A percentile compares a stretch with the other conserved stretches of the same genome.
These are phyloP conservation scores for Hoplostethus mediterraneus DNA, from an alignment of 2,797 vertebrate species.

Conservation along the genomic window DNA sequence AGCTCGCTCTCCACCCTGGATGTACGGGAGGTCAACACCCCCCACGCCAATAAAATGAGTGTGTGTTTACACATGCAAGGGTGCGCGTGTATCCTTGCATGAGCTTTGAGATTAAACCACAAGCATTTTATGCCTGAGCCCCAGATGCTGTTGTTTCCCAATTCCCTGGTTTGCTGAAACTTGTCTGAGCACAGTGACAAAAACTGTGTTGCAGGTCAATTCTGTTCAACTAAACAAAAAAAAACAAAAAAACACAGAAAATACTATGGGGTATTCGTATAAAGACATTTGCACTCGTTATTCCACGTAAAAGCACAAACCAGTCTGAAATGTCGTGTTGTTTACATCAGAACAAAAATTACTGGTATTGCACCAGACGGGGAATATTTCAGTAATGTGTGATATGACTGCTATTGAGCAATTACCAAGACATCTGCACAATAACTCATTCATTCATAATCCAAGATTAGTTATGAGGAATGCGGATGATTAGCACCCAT, in stretches of 20 bases:
- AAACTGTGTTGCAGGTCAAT: conserved; percentile 3
- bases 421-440: conserved; percentile 30
- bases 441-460: conserved; percentile 9
- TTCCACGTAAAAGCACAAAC: not conserved
- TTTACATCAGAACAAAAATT: conserved; percentile 30
- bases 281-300: conserved; percentile 8
- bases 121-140: conserved; percentile 5
- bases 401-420: conserved; percentile 16
- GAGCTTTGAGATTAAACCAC: conserved; percentile 4
- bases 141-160: conserved; percentile 1
- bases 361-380: conserved; percentile 26
- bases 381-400: conserved; percentile 37
- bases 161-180: conserved; percentile 20
- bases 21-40: conserved; percentile 60
- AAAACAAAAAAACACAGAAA: not conserved
- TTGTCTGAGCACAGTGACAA: conserved; percentile 9
- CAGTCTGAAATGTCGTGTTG: conserved; percentile 7
- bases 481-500: conserved; percentile 13
- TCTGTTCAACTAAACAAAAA: conserved; percentile 17
- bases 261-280: not conserved
- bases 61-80: conserved; percentile 33
- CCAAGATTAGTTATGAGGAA: conserved; percentile 6
- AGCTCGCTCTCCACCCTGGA: conserved; percentile 69
- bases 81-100: not conserved
- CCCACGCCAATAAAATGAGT: conserved; percentile 30